Evolutionary conservation across 2,113 vertebrate genomes (phyloP), one percentile per base, ranked within the genome.

Genomic region (Halichoerus grypus): DNA sequence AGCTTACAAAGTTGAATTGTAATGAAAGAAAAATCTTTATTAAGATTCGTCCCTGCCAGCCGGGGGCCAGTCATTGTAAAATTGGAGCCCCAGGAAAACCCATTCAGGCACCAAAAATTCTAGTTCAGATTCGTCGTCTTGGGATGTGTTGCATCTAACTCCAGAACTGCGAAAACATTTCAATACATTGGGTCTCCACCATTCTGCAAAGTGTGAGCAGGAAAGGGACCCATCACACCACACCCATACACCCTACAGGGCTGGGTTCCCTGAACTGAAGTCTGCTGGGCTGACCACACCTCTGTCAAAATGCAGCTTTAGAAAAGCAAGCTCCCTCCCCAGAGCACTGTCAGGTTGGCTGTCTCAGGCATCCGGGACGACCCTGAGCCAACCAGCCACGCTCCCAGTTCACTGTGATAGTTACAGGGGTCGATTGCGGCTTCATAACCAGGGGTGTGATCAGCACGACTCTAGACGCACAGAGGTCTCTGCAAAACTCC

Each of bases 351-450:
- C 19, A 26, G 49, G 13, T 1, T 57, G 74, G 55, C 88, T 39
- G 24, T 49, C 24, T 21, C 19, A 8, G 59, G 49, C 16, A 18
- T 1, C 14, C 0, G 1, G 21, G 63, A 18, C 22, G 7, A 22
- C 42, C 6, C 1, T 14, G 53, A 59, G 57, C 57, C 33, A 6
- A 3, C 24, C 63, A 16, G 1, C 83, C 7, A 0, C 1, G 33
- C 18, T 80, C 9, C 53, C 36, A 1, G 24, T 22, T 77, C 36
- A 59, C 7, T 0, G 49, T 10, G 6, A 9, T 31, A 2, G n/a
- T 22, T 5, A 3, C 0, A n/a, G 31, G 65, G 4, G 6, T 4
- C 19, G 1, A 2, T 4, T 33, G 28, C 6, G 16, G 15, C 39
- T 59, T 59, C 15, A 16, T 39, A 67, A 0, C 55, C 72, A 36